A percentile compares a stretch with the other conserved stretches of the same genome.
Evolutionary conservation across 2,113 vertebrate species (phyloP).

Genomic region (Sorex araneus): DNA sequence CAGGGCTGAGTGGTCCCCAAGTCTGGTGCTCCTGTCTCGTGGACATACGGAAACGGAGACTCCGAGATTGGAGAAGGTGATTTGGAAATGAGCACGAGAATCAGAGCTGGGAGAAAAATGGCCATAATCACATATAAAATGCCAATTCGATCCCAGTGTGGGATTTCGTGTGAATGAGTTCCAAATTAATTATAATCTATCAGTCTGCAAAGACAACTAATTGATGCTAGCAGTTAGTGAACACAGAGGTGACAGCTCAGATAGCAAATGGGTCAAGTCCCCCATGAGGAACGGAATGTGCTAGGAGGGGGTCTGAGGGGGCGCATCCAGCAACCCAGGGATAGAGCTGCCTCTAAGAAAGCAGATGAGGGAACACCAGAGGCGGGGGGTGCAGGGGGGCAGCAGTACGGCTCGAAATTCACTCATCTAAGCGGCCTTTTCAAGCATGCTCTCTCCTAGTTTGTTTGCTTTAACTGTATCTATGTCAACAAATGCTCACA

Average conservation of each 20-base stretch:
- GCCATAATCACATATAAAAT: not conserved
- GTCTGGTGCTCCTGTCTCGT: rapidly evolving
- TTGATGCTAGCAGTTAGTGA: slow-evolving; percentile 7
- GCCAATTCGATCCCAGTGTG: not conserved
- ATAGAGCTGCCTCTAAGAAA: not conserved
- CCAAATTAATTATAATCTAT: slow-evolving; percentile 34
- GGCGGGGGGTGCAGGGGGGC: rapidly evolving
- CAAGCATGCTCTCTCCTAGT: not conserved
- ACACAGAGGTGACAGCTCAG: slow-evolving; percentile 12
- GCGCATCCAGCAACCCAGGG: rapidly evolving
- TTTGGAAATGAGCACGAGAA: not conserved
- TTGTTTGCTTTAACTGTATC: not conserved
- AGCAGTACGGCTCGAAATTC: not conserved
- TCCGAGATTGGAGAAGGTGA: not conserved
- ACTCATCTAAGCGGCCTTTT: not conserved
- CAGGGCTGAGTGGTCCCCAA: not conserved
- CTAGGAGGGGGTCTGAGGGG: not conserved
- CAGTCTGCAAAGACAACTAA: slow-evolving; percentile 39
- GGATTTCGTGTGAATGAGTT: not conserved
- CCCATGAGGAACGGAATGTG: not conserved
- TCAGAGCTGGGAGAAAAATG: not conserved
- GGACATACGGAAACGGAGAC: not conserved
- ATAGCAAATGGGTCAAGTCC: not conserved
- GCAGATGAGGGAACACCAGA: not conserved
- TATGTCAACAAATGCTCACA: not conserved